Evolutionary conservation across 2,888 invertebrate species (phyloP).

Genomic region (Andrena minutula): DNA sequence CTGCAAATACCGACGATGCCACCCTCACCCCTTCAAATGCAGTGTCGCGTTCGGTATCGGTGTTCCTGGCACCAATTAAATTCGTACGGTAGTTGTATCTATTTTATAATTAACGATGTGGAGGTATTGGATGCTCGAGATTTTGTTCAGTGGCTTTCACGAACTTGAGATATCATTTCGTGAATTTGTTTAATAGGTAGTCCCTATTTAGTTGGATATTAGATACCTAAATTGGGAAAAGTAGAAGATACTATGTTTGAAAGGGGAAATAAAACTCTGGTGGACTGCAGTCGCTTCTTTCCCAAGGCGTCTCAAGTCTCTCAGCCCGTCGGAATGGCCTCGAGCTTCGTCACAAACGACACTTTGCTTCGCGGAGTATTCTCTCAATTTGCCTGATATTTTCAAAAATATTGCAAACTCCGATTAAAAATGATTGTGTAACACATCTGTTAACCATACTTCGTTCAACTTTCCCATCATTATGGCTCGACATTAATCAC

Average conservation of each 20-base stretch:
- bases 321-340: background rate
- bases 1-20: background rate
- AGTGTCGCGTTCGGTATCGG: background rate
- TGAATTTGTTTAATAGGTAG: too few species aligned
- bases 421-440: background rate
- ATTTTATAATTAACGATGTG: background rate
- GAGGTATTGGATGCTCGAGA: too few species aligned
- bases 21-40: background rate
- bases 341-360: background rate
- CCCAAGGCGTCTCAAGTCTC: background rate
- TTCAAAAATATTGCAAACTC: background rate
- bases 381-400: background rate
- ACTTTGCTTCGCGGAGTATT: background rate
- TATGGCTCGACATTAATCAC: too few species aligned
- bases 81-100: background rate
- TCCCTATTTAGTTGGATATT: too few species aligned
- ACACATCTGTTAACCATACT: too few species aligned
- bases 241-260: too few species aligned
- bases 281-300: background rate
- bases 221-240: too few species aligned
- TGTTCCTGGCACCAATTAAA: background rate
- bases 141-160: too few species aligned
- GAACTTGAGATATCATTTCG: too few species aligned
- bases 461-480: too few species aligned
- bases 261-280: too few species aligned